Conservation (phyloP, 2,888 invertebrate species). For the Sarcophaga variegata region DNA sequence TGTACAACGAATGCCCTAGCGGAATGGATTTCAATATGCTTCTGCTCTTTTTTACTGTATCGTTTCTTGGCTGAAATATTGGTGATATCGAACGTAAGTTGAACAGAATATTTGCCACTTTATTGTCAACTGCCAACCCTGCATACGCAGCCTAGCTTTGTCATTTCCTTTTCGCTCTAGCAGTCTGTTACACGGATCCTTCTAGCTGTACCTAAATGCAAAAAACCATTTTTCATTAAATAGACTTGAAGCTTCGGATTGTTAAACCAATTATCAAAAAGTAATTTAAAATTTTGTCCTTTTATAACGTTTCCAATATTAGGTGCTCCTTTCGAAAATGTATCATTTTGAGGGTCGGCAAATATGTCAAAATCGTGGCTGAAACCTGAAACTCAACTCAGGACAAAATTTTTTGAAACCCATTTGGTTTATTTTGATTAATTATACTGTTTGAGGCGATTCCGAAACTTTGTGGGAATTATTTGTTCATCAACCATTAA, state of each 20-base stretch:
- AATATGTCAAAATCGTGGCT: not conserved
- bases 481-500: constrained; percentile 64
- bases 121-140: constrained; percentile 64
- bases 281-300: constrained; percentile 44
- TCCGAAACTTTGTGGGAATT: constrained; percentile 60
- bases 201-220: constrained; percentile 56
- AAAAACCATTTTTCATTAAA: constrained; percentile 34
- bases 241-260: constrained; percentile 57
- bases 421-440: constrained; percentile 74
- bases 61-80: constrained; percentile 42
- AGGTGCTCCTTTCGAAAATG: not conserved
- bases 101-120: constrained; percentile 61
- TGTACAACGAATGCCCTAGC: constrained; percentile 55
- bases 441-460: constrained; percentile 74
- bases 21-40: constrained; percentile 58
- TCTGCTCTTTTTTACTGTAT: constrained; percentile 57
- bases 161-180: constrained; percentile 64
- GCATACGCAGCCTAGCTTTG: constrained; percentile 59
- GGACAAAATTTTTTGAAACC: too few species aligned
- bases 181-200: constrained; percentile 51
- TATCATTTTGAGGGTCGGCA: not conserved
- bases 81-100: constrained; percentile 58
- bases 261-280: constrained; percentile 63
- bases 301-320: not conserved
- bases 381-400: not conserved